A percentile compares a stretch with the other conserved stretches of the same genome.
These are phyloP conservation scores for Nettapus auritus DNA, from an alignment of 2,113 vertebrate species.

Conservation along the genomic window DNA sequence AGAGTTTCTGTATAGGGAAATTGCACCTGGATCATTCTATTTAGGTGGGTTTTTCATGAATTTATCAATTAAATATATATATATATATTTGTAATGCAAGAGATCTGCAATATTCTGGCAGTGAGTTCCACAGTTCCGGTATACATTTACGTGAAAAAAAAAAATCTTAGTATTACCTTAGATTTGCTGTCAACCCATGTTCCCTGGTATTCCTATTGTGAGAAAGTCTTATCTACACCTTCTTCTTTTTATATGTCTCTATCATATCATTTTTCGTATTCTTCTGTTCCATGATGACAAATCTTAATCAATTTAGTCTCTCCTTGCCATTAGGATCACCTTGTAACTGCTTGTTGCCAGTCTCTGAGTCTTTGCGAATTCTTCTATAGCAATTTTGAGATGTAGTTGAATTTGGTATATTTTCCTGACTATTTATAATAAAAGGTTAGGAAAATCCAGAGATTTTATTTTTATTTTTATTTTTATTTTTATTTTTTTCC, in stretches of 20 bases:
- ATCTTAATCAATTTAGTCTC: not conserved
- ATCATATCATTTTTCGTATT: not conserved
- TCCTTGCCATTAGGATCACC: not conserved
- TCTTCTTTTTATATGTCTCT: not conserved
- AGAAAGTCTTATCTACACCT: not conserved
- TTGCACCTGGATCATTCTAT: not conserved
- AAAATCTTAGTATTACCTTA: not conserved
- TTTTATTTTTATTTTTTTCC: not conserved
- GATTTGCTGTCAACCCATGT: not conserved
- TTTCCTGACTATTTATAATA: not conserved
- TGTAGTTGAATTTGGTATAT: not conserved
- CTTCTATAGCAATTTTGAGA: not conserved
- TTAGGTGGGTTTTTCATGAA: not conserved
- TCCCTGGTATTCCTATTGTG: not conserved
- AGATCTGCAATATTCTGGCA: not conserved
- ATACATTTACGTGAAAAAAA: rapidly evolving
- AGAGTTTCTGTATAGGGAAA: not conserved
- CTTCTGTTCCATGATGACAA: not conserved
- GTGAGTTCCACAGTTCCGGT: not conserved
- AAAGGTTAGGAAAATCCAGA: not conserved
- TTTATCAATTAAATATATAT: not conserved
- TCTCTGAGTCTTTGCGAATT: not conserved
- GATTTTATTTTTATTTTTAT: not conserved
- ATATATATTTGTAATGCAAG: not conserved
- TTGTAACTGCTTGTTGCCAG: not conserved